Conservation (phyloP, 2,888 invertebrate species). For the Biston betularia region DNA sequence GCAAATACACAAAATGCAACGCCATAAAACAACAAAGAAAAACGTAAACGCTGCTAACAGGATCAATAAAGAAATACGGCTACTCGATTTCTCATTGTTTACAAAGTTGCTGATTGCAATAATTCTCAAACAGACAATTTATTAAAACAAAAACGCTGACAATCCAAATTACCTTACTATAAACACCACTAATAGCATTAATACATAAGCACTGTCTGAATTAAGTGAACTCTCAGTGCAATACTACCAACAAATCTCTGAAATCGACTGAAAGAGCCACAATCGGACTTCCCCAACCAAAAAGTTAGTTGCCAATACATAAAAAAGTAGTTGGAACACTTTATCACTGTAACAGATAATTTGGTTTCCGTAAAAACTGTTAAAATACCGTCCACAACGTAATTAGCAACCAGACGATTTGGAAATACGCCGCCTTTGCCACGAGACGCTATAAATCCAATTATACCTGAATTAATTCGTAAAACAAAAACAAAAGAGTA, state of each 20-base stretch:
- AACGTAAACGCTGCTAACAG: too few relatives aligned
- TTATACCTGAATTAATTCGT: slow-evolving; percentile 77
- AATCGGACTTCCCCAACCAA: not conserved
- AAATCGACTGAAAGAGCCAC: not conserved
- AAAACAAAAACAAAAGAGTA: slow-evolving; percentile 47
- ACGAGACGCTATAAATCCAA: slow-evolving; percentile 73
- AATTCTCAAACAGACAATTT: not conserved
- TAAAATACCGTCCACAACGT: slow-evolving; percentile 66
- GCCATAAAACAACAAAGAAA: too few relatives aligned
- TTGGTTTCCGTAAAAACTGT: slow-evolving; percentile 63
- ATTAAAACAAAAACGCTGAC: slow-evolving; percentile 48
- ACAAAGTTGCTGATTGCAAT: not conserved
- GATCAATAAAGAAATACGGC: too few relatives aligned
- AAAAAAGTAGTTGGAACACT: not conserved
- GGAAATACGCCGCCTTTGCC: slow-evolving; percentile 58
- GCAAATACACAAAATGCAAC: too few relatives aligned
- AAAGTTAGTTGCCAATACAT: too few relatives aligned
- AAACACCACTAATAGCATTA: slow-evolving; percentile 44
- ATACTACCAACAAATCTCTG: not conserved
- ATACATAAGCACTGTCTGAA: slow-evolving; percentile 56
- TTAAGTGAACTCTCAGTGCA: slow-evolving; percentile 65
- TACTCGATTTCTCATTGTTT: not conserved
- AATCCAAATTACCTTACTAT: slow-evolving; percentile 54
- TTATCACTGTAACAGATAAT: not conserved
- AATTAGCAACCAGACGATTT: slow-evolving; percentile 72